Percentiles rank a stretch among this genome's conserved stretches.
Evolutionary conservation across 2,797 vertebrate genomes (phyloP).

Genomic region (Notoglanidium macrostoma): DNA sequence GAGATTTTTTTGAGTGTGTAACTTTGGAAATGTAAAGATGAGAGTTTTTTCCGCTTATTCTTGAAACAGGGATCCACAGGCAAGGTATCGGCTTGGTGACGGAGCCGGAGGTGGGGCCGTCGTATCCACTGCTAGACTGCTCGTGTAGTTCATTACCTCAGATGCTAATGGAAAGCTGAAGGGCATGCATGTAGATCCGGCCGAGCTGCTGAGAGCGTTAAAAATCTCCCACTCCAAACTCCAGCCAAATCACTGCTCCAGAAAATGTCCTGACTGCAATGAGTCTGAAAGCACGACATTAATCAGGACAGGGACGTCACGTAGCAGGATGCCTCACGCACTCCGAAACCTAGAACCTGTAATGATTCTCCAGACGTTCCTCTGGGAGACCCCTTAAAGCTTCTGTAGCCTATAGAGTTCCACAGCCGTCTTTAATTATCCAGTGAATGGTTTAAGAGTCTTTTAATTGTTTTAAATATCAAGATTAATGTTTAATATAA

Average conservation of each 20-base stretch:
- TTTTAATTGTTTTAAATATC: neutral
- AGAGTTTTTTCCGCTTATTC: neutral
- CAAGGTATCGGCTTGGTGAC: neutral
- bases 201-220: neutral
- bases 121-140: neutral
- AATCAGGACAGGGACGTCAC: neutral
- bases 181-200: neutral
- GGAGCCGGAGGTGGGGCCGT: neutral
- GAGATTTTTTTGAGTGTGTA: too few species aligned
- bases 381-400: neutral
- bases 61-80: neutral
- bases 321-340: neutral
- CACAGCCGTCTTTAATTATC: neutral
- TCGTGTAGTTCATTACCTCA: neutral
- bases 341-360: neutral
- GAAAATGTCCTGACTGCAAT: neutral
- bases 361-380: neutral
- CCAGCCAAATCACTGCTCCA: neutral
- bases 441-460: neutral
- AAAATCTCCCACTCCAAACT: neutral
- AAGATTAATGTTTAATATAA: neutral
- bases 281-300: neutral
- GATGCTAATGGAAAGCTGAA: slow-evolving; percentile 3
- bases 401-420: neutral
- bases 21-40: too few species aligned